These are phyloP conservation scores for Ianthella basta DNA, from an alignment of 37 sponge, comb jelly and placozoan species.

Conservation along the genomic window DNA sequence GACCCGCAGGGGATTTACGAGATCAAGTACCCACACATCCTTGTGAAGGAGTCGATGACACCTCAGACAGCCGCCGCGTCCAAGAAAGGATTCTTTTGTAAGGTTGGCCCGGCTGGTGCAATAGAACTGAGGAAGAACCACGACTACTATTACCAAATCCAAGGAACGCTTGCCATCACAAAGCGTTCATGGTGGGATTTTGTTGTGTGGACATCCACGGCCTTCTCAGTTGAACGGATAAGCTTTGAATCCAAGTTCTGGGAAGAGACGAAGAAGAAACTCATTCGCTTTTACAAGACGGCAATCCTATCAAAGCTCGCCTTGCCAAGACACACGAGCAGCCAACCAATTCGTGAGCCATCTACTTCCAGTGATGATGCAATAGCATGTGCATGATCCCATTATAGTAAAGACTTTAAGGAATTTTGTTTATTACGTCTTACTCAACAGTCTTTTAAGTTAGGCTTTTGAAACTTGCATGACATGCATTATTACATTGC, in stretches of 20 bases:
- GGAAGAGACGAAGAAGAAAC: not conserved
- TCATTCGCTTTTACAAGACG: not conserved
- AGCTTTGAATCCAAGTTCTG: not conserved
- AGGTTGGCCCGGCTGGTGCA: not conserved
- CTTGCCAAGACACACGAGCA: constrained; percentile 10
- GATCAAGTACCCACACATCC: constrained; percentile 28
- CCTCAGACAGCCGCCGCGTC: not conserved
- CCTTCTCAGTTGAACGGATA: constrained; percentile 14
- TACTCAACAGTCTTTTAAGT: not conserved
- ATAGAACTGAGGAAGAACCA: constrained; percentile 15
- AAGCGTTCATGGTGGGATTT: constrained; percentile 11
- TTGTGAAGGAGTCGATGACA: constrained; percentile 1
- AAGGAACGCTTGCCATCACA: not conserved
- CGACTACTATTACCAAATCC: constrained; percentile 34
- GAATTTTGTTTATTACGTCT: not conserved
- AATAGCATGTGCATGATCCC: not conserved
- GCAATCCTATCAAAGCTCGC: constrained; percentile 17
- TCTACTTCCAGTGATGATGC: not conserved
- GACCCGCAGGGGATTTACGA: constrained; percentile 21
- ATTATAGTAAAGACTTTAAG: not conserved
- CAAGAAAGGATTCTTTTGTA: constrained; percentile 5
- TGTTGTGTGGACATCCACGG: constrained; percentile 8
- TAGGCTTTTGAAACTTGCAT: not conserved
- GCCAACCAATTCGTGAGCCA: constrained; percentile 11
- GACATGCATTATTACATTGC: constrained; percentile 1